Percentiles rank a stretch among this genome's conserved stretches.
These are phyloP conservation scores for Drosophila glabriapex DNA, from an alignment of 2,888 invertebrate species.

Conservation along the genomic window DNA sequence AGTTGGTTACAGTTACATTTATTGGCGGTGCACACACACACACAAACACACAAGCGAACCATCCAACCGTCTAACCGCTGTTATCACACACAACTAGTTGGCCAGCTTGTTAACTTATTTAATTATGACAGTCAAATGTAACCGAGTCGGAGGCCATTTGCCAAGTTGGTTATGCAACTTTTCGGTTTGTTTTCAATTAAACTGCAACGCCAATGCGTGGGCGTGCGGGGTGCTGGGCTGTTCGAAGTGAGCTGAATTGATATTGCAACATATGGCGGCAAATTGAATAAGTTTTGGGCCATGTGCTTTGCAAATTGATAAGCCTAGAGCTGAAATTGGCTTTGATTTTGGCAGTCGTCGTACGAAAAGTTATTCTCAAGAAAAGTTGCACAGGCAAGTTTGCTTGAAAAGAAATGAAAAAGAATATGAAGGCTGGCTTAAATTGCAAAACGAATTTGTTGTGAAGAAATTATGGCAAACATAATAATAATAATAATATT, in stretches of 20 bases:
- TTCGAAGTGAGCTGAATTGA: not conserved
- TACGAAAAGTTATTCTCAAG: conserved; percentile 13
- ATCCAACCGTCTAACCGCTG: not conserved
- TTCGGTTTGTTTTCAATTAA: conserved; percentile 48
- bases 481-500: not conserved
- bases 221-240: not conserved
- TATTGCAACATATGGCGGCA: conserved; percentile 46
- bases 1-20: conserved; percentile 43
- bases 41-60: not conserved
- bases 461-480: not conserved
- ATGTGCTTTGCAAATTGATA: conserved; percentile 46
- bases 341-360: conserved; percentile 38
- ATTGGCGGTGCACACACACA: conserved; percentile 34
- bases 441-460: not conserved
- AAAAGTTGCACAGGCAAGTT: conserved; percentile 26
- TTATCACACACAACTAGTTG: conserved; percentile 16
- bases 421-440: not conserved
- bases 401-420: not conserved
- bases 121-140: conserved; percentile 61
- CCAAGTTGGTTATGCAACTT: conserved; percentile 39
- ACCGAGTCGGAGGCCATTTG: conserved; percentile 25
- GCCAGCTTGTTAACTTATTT: conserved; percentile 59
- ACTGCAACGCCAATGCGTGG: conserved; percentile 16
- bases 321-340: conserved; percentile 41
- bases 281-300: conserved; percentile 55